A percentile compares a stretch with the other conserved stretches of the same genome.
Evolutionary conservation across 2,888 invertebrate genomes (phyloP).

Genomic region (Diogma glabrata): DNA sequence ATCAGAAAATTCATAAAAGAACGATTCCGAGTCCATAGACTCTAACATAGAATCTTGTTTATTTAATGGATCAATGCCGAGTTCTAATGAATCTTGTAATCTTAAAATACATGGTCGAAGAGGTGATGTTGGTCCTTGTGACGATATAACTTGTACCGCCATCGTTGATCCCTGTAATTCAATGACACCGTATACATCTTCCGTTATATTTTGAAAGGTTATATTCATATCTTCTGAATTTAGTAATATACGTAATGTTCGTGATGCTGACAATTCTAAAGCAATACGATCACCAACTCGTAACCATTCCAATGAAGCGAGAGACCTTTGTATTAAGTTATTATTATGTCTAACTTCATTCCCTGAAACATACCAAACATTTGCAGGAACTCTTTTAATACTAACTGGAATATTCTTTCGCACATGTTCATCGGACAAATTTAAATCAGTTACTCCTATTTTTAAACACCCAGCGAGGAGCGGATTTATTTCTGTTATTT

Average conservation of each 20-base stretch:
- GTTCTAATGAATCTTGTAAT: conserved; percentile 49
- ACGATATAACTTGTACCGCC: conserved; percentile 61
- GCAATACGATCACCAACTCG: conserved; percentile 68
- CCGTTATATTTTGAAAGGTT: conserved; percentile 64
- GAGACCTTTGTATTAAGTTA: conserved; percentile 50
- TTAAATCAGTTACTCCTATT: conserved; percentile 66
- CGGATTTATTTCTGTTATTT: conserved; percentile 33
- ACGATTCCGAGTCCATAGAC: conserved; percentile 36
- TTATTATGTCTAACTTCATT: conserved; percentile 60
- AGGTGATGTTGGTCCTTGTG: conserved; percentile 41
- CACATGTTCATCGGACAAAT: conserved; percentile 48
- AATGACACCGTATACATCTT: conserved; percentile 71
- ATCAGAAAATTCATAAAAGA: conserved; percentile 62
- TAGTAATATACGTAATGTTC: conserved; percentile 58
- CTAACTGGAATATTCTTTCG: conserved; percentile 53
- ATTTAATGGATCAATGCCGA: conserved; percentile 43
- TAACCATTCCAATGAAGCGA: conserved; percentile 64
- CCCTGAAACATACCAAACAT: conserved; percentile 38
- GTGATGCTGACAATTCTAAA: conserved; percentile 57
- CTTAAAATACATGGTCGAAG: conserved; percentile 37
- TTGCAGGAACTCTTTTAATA: conserved; percentile 52
- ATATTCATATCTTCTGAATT: conserved; percentile 74
- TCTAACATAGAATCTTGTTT: conserved; percentile 38
- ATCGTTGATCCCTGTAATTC: conserved; percentile 72
- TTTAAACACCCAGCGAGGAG: conserved; percentile 46